phyloP scores from a whole-genome alignment of 2,888 invertebrate species.

The Scelioninae gen. 1 region DNA sequence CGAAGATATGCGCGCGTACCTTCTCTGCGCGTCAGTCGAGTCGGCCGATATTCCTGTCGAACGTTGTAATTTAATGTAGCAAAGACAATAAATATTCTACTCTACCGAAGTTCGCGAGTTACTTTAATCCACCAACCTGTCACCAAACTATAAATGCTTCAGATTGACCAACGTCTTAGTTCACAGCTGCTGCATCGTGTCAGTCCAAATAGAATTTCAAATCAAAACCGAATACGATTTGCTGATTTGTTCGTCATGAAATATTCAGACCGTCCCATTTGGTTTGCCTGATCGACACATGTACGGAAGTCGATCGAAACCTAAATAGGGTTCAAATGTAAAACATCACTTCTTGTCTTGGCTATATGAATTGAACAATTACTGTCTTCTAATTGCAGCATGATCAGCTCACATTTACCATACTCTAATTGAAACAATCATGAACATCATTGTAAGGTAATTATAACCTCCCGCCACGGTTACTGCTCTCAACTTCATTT shows the following conservation, averaged over 20 bases:
- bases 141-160: too few relatives aligned
- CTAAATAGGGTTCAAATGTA: conserved; percentile 46
- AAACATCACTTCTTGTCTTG: conserved; percentile 5
- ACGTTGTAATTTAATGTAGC: too few relatives aligned
- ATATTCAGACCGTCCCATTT: conserved; percentile 49
- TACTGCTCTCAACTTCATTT: conserved; percentile 5
- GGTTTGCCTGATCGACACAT: conserved; percentile 36
- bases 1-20: too few relatives aligned
- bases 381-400: conserved; percentile 10
- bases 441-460: conserved; percentile 26
- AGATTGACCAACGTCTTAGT: conserved; percentile 36
- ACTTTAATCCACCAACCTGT: too few relatives aligned
- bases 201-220: conserved; percentile 44
- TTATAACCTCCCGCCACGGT: conserved; percentile 29
- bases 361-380: conserved; percentile 21
- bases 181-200: conserved; percentile 8
- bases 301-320: conserved; percentile 18
- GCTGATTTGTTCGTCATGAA: conserved; percentile 62
- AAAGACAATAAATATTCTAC: too few relatives aligned
- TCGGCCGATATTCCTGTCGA: too few relatives aligned
- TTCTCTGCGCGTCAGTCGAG: too few relatives aligned
- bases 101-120: too few relatives aligned
- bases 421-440: conserved; percentile 34
- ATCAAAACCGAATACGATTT: conserved; percentile 41
- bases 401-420: background rate